Evolutionary conservation across 2,797 vertebrate genomes (phyloP).

Genomic region (Aplochiton taeniatus): DNA sequence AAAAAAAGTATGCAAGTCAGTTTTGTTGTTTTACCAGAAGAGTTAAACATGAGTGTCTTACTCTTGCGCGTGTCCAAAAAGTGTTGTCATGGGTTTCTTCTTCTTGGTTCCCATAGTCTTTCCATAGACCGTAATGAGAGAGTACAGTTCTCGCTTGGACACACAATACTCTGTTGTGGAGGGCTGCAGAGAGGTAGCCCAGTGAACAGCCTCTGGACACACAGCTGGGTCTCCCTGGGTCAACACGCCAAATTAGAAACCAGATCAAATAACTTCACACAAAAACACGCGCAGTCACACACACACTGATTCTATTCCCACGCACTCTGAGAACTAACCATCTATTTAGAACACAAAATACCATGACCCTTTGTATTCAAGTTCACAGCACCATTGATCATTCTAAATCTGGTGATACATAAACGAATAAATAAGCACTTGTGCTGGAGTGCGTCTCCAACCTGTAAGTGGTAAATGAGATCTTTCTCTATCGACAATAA

Average conservation of each 20-base stretch:
- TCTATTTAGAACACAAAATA: slow-evolving; percentile 52
- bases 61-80: slow-evolving; percentile 54
- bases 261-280: slow-evolving; percentile 58
- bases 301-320: slow-evolving; percentile 48
- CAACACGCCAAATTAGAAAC: slow-evolving; percentile 52
- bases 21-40: slow-evolving; percentile 48
- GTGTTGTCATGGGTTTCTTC: slow-evolving; percentile 67
- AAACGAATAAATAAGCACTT: slow-evolving; percentile 10
- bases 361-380: slow-evolving; percentile 55
- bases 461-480: slow-evolving; percentile 51
- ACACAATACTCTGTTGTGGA: slow-evolving; percentile 73
- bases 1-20: too few species aligned
- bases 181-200: slow-evolving; percentile 54
- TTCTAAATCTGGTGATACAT: slow-evolving; percentile 64
- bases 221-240: slow-evolving; percentile 64
- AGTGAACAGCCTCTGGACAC: slow-evolving; percentile 69
- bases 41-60: slow-evolving; percentile 66
- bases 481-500: slow-evolving; percentile 57
- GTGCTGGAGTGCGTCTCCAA: slow-evolving; percentile 56
- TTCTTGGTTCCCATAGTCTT: slow-evolving; percentile 62
- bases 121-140: slow-evolving; percentile 67
- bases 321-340: slow-evolving; percentile 56
- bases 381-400: slow-evolving; percentile 61
- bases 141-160: slow-evolving; percentile 60
- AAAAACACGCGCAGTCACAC: slow-evolving; percentile 39